A percentile compares a stretch with the other conserved stretches of the same genome.
Conservation (phyloP, 2,797 vertebrate genomes). For the Xiphophorus birchmanni region DNA sequence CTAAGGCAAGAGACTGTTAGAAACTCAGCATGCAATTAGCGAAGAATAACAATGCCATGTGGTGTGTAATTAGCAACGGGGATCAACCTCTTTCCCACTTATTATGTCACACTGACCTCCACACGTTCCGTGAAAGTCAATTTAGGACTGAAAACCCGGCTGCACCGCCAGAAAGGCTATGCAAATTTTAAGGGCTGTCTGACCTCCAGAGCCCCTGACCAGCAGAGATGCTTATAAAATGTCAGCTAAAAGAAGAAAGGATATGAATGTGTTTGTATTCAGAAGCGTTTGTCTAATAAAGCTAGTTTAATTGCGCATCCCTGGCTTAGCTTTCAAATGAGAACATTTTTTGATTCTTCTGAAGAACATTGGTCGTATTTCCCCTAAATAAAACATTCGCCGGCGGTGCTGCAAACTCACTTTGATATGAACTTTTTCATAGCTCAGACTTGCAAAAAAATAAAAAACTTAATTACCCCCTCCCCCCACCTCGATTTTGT, state of each 20-base stretch:
- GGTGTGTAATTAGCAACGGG: constrained; percentile 73
- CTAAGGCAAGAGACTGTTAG: constrained; percentile 52
- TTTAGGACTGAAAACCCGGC: constrained; percentile 39
- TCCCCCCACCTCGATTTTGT: background rate
- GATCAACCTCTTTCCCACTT: constrained; percentile 67
- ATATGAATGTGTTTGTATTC: constrained; percentile 57
- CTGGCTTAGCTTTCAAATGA: constrained; percentile 70
- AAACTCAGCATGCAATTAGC: constrained; percentile 73
- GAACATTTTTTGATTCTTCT: constrained; percentile 77
- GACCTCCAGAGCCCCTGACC: constrained; percentile 43
- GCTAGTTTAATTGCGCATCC: constrained; percentile 68
- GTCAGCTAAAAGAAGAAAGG: constrained; percentile 27
- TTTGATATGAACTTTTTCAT: constrained; percentile 32
- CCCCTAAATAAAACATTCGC: constrained; percentile 48
- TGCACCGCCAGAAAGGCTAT: constrained; percentile 24
- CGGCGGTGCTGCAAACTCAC: constrained; percentile 31
- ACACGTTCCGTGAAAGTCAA: constrained; percentile 64
- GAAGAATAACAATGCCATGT: constrained; percentile 77
- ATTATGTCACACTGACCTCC: constrained; percentile 65
- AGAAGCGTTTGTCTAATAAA: constrained; percentile 70
- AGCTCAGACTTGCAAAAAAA: background rate
- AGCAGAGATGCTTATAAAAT: constrained; percentile 45
- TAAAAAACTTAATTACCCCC: too few species aligned
- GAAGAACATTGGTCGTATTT: constrained; percentile 70
- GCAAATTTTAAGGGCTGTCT: constrained; percentile 38